Evolutionary conservation across 2,888 invertebrate species (phyloP).

Genomic region (Ypsolopha sequella): DNA sequence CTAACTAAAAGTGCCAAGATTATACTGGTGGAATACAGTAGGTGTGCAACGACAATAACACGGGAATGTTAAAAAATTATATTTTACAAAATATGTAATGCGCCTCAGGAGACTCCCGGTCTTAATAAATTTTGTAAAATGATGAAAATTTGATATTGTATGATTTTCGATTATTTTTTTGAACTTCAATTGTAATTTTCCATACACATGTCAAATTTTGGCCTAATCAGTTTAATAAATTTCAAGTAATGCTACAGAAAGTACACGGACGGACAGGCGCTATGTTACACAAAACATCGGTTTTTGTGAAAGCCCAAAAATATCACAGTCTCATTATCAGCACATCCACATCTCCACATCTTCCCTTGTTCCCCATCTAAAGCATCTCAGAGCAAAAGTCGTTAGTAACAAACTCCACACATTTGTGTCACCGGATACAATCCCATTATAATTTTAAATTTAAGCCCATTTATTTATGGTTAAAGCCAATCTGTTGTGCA

Average conservation of each 20-base stretch:
- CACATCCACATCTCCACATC: constrained; percentile 19
- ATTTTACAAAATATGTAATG: neutral
- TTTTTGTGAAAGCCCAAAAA: neutral
- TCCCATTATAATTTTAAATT: constrained; percentile 71
- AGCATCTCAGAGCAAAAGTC: constrained; percentile 61
- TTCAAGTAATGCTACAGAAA: too few relatives aligned
- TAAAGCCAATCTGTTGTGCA: constrained; percentile 28
- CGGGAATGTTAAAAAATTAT: neutral
- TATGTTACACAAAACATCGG: too few relatives aligned
- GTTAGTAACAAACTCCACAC: constrained; percentile 72
- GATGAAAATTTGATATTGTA: too few relatives aligned
- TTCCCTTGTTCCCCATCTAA: constrained; percentile 26
- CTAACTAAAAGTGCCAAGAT: too few relatives aligned
- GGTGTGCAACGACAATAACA: too few relatives aligned
- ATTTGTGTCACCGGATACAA: constrained; percentile 72
- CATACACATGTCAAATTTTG: too few relatives aligned
- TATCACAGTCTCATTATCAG: neutral
- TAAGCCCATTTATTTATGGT: constrained; percentile 65
- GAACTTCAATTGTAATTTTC: too few relatives aligned
- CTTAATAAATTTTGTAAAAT: too few relatives aligned
- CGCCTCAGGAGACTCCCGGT: neutral
- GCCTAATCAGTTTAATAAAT: too few relatives aligned
- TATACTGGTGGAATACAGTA: too few relatives aligned
- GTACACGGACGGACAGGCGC: too few relatives aligned
- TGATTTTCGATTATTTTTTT: too few relatives aligned